A percentile compares a stretch with the other conserved stretches of the same genome.
Conservation (phyloP, 2,113 vertebrate species). For the Neogale vison region DNA sequence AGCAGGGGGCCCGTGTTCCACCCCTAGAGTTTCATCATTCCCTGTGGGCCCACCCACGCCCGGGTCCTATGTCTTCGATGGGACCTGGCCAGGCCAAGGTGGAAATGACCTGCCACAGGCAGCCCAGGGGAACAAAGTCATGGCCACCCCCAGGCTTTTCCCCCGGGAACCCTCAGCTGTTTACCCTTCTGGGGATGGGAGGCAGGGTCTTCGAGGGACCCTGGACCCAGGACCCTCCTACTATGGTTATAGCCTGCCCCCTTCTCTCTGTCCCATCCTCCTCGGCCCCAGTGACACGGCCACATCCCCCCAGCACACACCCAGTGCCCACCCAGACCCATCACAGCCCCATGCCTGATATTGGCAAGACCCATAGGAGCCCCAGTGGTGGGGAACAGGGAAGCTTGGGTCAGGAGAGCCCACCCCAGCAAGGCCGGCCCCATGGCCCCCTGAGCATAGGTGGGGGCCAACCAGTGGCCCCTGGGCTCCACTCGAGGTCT, state of each 20-base stretch:
- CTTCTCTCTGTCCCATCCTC: no score
- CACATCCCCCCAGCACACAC: not conserved
- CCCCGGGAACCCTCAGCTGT: rapidly evolving
- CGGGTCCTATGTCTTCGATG: rapidly evolving
- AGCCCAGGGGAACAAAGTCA: not conserved
- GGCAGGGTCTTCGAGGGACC: not conserved
- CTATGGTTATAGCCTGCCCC: not conserved
- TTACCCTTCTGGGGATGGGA: not conserved
- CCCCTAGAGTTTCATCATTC: rapidly evolving
- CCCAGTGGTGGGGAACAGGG: not conserved
- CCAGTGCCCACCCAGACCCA: rapidly evolving
- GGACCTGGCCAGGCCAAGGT: no score
- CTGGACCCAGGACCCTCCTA: not conserved
- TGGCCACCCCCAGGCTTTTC: rapidly evolving
- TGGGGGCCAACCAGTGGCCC: not conserved
- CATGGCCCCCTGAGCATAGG: not conserved
- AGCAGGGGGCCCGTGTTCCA: not conserved
- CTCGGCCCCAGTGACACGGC: not conserved
- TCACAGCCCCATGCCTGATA: rapidly evolving
- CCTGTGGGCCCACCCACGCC: no score
- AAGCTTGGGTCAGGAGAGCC: not conserved
- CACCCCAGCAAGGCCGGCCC: not conserved
- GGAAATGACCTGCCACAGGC: not conserved
- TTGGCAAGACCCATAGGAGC: not conserved
- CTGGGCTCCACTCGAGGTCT: rapidly evolving